Conservation (phyloP, 30 jellyfish, hydroid and myxozoan species). For the Aurelia aurita region DNA sequence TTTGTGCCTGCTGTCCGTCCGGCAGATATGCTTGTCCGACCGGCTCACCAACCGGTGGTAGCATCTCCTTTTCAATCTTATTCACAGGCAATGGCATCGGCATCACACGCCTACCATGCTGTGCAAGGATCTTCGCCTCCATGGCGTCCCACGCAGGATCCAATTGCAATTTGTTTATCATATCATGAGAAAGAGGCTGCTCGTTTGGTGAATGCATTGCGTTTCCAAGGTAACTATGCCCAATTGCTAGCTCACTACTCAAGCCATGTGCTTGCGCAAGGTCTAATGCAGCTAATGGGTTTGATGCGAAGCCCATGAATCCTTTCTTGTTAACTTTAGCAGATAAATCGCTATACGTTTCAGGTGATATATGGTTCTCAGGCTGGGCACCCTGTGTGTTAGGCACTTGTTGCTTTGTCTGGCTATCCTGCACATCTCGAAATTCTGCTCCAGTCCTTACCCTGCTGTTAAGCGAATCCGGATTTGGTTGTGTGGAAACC, state of each 20-base stretch:
- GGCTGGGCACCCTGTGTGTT: background rate
- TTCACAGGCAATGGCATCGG: constrained; percentile 50
- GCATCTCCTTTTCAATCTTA: constrained; percentile 58
- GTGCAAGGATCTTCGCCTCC: constrained; percentile 54
- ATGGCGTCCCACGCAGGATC: constrained; percentile 74
- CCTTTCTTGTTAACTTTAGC: constrained; percentile 37
- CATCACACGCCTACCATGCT: constrained; percentile 29
- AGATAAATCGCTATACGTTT: background rate
- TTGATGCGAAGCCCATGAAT: constrained; percentile 28
- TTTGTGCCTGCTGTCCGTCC: constrained; percentile 1
- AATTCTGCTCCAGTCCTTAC: background rate
- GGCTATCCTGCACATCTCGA: background rate
- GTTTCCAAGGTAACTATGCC: constrained; percentile 12
- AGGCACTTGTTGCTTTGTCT: background rate
- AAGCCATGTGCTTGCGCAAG: constrained; percentile 12
- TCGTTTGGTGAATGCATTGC: constrained; percentile 9
- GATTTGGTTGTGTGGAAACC: constrained; percentile 31
- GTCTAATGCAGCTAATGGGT: background rate
- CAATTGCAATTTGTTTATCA: constrained; percentile 57
- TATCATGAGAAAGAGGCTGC: constrained; percentile 50
- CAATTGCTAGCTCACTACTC: background rate
- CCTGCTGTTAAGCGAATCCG: background rate
- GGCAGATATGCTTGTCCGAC: constrained; percentile 65
- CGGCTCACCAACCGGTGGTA: constrained; percentile 66
- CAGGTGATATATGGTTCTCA: background rate